Conservation (phyloP, 2,797 vertebrate species). For the Clarias platycephalus region DNA sequence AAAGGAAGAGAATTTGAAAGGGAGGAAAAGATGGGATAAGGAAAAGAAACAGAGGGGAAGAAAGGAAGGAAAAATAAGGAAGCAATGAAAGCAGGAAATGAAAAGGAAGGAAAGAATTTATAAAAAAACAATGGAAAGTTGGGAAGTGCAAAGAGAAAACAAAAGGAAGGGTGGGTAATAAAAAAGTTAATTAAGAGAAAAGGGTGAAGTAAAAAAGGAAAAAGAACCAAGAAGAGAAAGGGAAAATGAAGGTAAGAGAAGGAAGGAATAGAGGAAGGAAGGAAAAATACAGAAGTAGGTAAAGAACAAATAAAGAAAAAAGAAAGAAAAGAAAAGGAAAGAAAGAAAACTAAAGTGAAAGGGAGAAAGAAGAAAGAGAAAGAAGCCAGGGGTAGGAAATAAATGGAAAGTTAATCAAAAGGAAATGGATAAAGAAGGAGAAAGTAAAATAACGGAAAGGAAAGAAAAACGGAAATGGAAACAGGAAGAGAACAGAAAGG, state of each 20-base stretch:
- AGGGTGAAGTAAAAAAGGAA: neutral
- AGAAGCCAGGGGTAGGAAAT: neutral
- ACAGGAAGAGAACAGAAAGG: no score
- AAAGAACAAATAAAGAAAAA: neutral
- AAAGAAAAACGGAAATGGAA: neutral
- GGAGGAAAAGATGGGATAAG: neutral
- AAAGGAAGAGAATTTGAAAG: neutral
- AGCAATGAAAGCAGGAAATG: neutral
- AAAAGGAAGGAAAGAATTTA: neutral
- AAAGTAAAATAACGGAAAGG: neutral
- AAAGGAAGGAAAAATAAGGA: neutral
- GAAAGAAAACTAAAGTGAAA: neutral
- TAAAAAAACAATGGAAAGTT: neutral
- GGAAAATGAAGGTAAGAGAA: no score
- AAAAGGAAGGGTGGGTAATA: neutral
- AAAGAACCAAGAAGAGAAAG: no score
- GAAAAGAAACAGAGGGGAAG: neutral
- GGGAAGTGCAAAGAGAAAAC: neutral
- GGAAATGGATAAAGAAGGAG: no score
- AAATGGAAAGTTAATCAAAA: neutral
- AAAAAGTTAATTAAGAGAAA: neutral
- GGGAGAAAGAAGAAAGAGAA: neutral
- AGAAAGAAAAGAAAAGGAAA: neutral
- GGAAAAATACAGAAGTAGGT: neutral
- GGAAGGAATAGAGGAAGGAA: neutral